Percentiles rank a stretch among this genome's conserved stretches.
phyloP scores from a whole-genome alignment of 92 coral and sea anemone species.

The Micromussa lordhowensis region DNA sequence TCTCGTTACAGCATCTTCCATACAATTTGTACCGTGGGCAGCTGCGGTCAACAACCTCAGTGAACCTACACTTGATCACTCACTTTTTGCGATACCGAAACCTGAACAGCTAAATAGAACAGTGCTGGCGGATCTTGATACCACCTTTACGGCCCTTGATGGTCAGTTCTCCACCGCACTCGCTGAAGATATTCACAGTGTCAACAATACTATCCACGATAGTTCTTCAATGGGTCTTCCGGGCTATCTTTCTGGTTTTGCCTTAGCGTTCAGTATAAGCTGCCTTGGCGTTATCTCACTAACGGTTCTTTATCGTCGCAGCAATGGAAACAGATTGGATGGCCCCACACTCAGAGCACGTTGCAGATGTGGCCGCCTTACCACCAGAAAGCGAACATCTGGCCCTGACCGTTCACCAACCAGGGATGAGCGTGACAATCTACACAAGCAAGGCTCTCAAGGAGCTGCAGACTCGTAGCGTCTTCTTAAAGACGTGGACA shows the following conservation, averaged over 20 bases:
- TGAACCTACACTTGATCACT: background rate
- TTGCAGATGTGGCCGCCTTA: background rate
- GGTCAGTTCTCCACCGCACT: background rate
- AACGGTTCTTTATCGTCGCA: background rate
- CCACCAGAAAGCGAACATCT: background rate
- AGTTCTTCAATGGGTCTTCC: background rate
- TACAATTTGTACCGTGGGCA: conserved; percentile 9
- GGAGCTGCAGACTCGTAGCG: background rate
- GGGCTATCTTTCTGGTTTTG: background rate
- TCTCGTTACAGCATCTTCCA: background rate
- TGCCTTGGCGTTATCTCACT: background rate
- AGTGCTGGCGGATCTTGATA: conserved; percentile 39
- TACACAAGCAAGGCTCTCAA: background rate
- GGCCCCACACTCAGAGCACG: background rate
- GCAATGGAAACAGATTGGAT: background rate
- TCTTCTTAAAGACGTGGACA: background rate
- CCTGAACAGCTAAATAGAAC: conserved; percentile 28
- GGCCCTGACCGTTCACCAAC: background rate
- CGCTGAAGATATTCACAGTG: background rate
- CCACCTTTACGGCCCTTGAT: background rate
- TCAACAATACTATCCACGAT: conserved; percentile 16
- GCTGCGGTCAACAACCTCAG: background rate
- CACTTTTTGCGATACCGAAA: background rate
- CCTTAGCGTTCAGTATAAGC: background rate
- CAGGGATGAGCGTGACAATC: background rate